These are phyloP conservation scores for Melanargia galathea DNA, from an alignment of 2,888 invertebrate species.

Conservation along the genomic window DNA sequence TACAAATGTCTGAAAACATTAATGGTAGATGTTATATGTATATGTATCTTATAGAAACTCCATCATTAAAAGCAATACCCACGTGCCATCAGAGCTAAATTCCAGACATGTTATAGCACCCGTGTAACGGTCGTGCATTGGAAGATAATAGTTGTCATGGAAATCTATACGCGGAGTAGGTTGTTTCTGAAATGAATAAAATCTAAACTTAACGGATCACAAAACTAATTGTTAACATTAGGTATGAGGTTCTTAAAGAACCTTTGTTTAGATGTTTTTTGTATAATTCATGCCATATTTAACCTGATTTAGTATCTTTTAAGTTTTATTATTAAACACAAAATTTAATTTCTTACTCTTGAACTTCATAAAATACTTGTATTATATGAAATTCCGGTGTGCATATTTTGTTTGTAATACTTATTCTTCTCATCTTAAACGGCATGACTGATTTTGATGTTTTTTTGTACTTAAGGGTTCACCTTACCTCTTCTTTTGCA, in stretches of 20 bases:
- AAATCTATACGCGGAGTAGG: constrained; percentile 72
- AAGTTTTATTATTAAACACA: no score
- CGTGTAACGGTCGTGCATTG: constrained; percentile 89
- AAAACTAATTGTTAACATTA: background rate
- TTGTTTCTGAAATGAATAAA: constrained; percentile 54
- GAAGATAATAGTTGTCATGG: constrained; percentile 84
- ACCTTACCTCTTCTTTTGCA: constrained; percentile 69
- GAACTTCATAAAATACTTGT: no score
- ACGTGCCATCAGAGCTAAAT: constrained; percentile 83
- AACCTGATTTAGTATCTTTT: no score
- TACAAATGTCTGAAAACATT: constrained; percentile 68
- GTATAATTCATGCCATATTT: no score
- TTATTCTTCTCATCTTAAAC: no score
- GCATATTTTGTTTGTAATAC: no score
- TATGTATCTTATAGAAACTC: background rate
- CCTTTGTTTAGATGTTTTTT: background rate
- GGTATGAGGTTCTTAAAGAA: background rate
- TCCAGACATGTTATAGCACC: constrained; percentile 85
- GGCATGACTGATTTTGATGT: no score
- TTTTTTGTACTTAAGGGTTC: no score
- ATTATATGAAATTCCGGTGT: no score
- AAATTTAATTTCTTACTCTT: no score
- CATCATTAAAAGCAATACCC: constrained; percentile 45
- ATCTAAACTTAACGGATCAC: background rate
- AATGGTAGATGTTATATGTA: background rate